phyloP scores from a whole-genome alignment of 2,797 vertebrate genomes.

The Acanthornis magna region DNA sequence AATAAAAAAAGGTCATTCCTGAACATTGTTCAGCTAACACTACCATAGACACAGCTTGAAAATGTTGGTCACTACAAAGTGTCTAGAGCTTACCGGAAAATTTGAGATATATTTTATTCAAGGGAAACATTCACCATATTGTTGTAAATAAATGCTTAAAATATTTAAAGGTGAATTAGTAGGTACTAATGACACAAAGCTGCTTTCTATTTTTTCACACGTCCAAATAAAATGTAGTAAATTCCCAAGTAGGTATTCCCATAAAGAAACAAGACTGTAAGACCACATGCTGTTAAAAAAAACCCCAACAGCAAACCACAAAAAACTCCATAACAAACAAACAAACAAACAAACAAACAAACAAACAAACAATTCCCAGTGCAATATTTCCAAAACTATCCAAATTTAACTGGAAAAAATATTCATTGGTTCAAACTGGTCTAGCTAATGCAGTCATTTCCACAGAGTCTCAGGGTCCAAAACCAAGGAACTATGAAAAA shows the following conservation, averaged over 20 bases:
- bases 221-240: background rate
- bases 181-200: background rate
- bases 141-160: background rate
- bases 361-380: background rate
- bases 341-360: background rate
- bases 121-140: background rate
- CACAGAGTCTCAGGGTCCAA: background rate
- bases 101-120: background rate
- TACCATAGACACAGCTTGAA: background rate
- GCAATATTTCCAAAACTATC: background rate
- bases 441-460: background rate
- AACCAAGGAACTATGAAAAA: background rate
- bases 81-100: background rate
- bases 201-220: background rate
- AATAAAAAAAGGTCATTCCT: background rate
- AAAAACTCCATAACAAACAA: background rate
- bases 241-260: background rate
- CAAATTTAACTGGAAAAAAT: background rate
- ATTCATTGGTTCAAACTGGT: background rate
- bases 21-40: background rate
- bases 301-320: background rate
- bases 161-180: background rate
- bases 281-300: background rate
- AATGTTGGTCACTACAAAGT: background rate
- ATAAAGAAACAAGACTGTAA: background rate